phyloP scores from a whole-genome alignment of 2,113 vertebrate genomes.

The Aegithalos caudatus region DNA sequence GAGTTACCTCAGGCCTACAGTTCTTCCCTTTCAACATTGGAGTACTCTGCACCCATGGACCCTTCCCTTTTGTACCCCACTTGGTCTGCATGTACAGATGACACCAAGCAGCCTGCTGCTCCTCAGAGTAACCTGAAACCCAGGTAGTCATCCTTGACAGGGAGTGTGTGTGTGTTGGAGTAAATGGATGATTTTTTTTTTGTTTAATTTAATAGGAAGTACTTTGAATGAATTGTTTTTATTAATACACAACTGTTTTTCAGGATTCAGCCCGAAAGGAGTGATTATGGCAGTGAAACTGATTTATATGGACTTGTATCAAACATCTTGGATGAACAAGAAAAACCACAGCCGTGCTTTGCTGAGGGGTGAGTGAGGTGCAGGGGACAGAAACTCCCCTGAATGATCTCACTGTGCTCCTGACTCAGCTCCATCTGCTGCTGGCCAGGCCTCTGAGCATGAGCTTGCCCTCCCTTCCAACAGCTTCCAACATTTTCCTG shows the following conservation, averaged over 20 bases:
- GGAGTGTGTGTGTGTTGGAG: neutral
- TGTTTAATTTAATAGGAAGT: neutral
- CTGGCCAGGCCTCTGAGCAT: neutral
- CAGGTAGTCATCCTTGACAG: constrained; percentile 58
- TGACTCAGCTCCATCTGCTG: neutral
- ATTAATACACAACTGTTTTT: neutral
- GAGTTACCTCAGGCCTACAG: constrained; percentile 69
- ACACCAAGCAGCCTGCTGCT: constrained; percentile 67
- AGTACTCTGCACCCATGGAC: constrained; percentile 68
- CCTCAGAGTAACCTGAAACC: constrained; percentile 69
- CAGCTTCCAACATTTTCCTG: accelerated
- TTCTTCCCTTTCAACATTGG: constrained; percentile 66
- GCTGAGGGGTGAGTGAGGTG: constrained; percentile 82
- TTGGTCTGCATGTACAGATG: constrained; percentile 74
- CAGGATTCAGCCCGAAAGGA: constrained; percentile 79
- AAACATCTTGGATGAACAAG: constrained; percentile 88
- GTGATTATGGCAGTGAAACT: constrained; percentile 83
- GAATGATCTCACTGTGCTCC: neutral
- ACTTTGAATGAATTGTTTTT: neutral
- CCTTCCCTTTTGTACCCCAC: constrained; percentile 68
- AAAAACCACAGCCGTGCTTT: constrained; percentile 77
- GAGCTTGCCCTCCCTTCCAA: neutral
- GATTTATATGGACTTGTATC: constrained; percentile 91
- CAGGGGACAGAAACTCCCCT: neutral
- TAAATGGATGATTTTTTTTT: neutral